These are phyloP conservation scores for Leptodactylus fuscus DNA, from an alignment of 2,113 vertebrate species.

Conservation along the genomic window DNA sequence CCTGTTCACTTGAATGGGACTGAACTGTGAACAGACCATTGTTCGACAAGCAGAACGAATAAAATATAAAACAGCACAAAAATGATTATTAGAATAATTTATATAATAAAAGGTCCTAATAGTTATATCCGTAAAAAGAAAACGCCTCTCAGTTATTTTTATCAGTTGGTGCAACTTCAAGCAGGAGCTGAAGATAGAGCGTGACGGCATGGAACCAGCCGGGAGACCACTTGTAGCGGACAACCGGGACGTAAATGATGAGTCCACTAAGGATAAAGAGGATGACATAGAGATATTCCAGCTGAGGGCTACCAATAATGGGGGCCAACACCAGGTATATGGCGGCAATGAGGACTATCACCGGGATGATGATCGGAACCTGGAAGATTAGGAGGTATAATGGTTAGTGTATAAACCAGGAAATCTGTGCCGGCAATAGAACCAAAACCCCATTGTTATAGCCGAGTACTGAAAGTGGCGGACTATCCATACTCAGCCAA, in stretches of 20 bases:
- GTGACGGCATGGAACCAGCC: slow-evolving; percentile 75
- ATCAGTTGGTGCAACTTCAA: slow-evolving; percentile 82
- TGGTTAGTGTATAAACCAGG: neutral
- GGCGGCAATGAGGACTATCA: slow-evolving; percentile 78
- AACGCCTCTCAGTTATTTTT: slow-evolving; percentile 70
- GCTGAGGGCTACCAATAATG: slow-evolving; percentile 80
- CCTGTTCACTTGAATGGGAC: too few relatives aligned
- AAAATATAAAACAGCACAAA: neutral
- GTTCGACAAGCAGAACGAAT: neutral
- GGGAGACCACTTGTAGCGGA: slow-evolving; percentile 79
- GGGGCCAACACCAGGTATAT: slow-evolving; percentile 85
- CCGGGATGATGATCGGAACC: slow-evolving; percentile 84
- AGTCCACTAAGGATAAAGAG: slow-evolving; percentile 82
- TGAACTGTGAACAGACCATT: neutral
- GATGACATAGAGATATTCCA: slow-evolving; percentile 82
- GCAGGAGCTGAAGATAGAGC: slow-evolving; percentile 83
- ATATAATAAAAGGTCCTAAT: neutral
- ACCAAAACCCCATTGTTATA: too few relatives aligned
- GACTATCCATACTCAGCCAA: too few relatives aligned
- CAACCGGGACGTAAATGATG: slow-evolving; percentile 82
- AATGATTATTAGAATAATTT: neutral
- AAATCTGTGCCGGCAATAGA: too few relatives aligned
- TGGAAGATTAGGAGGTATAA: slow-evolving; percentile 63
- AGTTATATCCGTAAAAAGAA: neutral
- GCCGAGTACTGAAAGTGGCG: too few relatives aligned